Evolutionary conservation across 1,140 invertebrate genomes (phyloP), one percentile per base, ranked within the genome.

Genomic region (Drosophila suzukii): DNA sequence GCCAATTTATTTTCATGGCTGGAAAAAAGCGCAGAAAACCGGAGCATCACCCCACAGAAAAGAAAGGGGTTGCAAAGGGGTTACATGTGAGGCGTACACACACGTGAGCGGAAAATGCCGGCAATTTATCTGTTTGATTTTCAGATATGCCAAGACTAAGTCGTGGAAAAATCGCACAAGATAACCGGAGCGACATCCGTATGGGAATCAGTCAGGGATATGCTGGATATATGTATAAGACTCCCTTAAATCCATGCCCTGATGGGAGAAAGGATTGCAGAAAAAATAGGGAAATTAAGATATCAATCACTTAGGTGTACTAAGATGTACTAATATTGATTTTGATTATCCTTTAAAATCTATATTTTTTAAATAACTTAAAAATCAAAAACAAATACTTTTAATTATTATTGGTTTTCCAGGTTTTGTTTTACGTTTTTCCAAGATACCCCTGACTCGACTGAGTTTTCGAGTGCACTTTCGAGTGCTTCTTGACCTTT

Each of bases 121-220:
- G 84, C 83, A 70, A 88, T 88, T 88, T 88, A 89, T 88, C 83
- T 88, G 78, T 73, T 61, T 80, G 84, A 79, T 76, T 86, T 88
- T 82, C 49, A 70, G 84, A 78, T 81, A 81, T 68, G 50, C 70
- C 43, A 30, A 20, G 62, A 34, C 39, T 75, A 71, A 71, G 68
- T 71, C 68, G 46, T 39, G 30, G 38, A 53, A 49, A 68, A 68
- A 68, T 68, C 65, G 65, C 30, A 27, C 43, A 39, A 58, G 68
- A 71, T 58, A 71, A 36, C 30, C 30, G 39, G 17, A 63, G 17
- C 60, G 60, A 55, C 60, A 63, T 55, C 56, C 30, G 41, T 30
- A 57, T 44, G 55, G 55, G 63, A 66, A 67, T 66, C 65, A 66
- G 62, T 66, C 56, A 27, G 39, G 56, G 56, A 61, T 61, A 65